Percentiles rank a stretch among this genome's conserved stretches.
phyloP scores from a whole-genome alignment of 2,888 invertebrate genomes.

The Congeria kusceri region DNA sequence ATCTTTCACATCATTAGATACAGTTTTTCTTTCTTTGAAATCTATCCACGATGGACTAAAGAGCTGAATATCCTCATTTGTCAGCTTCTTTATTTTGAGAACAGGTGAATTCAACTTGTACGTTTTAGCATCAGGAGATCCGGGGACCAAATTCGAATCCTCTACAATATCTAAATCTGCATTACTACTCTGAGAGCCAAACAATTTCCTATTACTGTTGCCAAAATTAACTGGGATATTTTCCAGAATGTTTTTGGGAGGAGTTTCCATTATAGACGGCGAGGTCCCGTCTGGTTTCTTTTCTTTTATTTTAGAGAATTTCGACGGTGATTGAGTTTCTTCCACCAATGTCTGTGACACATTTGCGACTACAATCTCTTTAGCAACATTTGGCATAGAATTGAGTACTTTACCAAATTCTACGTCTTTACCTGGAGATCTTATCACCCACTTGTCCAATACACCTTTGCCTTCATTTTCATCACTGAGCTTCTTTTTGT shows the following conservation, averaged over 20 bases:
- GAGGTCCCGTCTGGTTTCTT: constrained; percentile 15
- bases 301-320: constrained; percentile 39
- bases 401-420: not conserved
- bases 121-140: constrained; percentile 56
- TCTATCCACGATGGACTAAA: constrained; percentile 58
- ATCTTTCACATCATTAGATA: not conserved
- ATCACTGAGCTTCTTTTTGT: constrained; percentile 36
- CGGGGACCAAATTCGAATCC: constrained; percentile 69
- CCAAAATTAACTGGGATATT: constrained; percentile 43
- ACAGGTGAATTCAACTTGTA: constrained; percentile 61
- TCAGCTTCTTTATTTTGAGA: constrained; percentile 67
- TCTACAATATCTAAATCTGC: constrained; percentile 39
- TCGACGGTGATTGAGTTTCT: constrained; percentile 79
- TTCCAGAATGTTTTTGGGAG: constrained; percentile 61
- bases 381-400: not conserved
- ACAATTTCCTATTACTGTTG: constrained; percentile 70
- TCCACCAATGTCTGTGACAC: constrained; percentile 71
- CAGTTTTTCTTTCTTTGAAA: not conserved
- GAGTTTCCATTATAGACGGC: constrained; percentile 73
- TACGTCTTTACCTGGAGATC: constrained; percentile 54
- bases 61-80: constrained; percentile 63
- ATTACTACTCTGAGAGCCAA: constrained; percentile 52
- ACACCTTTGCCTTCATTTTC: constrained; percentile 51
- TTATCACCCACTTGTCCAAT: constrained; percentile 72
- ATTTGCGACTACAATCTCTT: constrained; percentile 37